Base-by-base conservation (phyloP, 2,797 vertebrate genomes). In the Enteromius trimaculatus region DNA sequence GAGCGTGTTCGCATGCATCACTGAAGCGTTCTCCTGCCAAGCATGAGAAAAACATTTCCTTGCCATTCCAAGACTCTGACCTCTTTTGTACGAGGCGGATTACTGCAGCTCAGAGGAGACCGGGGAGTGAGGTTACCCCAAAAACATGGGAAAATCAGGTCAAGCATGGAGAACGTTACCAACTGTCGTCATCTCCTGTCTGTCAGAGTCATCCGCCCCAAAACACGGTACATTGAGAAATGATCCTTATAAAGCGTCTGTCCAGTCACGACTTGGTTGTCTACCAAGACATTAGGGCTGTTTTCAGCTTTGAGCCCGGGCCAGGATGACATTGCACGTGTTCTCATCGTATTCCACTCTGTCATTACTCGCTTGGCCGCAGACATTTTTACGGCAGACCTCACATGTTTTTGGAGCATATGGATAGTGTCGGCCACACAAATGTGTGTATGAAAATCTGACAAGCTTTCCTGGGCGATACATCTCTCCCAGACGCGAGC, bases 1-100 rank as follows among this genome's bases (percentile, higher is more conserved):
- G 65, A 23, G 23, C 11, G 23, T 26, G 79, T 69, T 79, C 66
- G 39, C 51, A 85, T 29, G 77, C 85, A 81, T 81, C 80, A 78
- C 55, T 77, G 29, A 42, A 81, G 21, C 5, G 44, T 84, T 84
- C 84, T 85, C 87, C n/a, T 74, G 58, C 74, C 53, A 84, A 65
- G 68, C 80, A 83, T 77, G 79, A 86, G 66, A 81, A 77, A 84
- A 81, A 62, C 80, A 83, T 87, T 85, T 87, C 74, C 65, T 78
- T 7, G 49, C 62, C 75, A 82, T 82, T 87, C 82, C 72, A 86
- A 70, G 81, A 79, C 66, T 39, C 66, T 81, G 82, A 78, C 29
- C 69, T 84, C 62, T 58, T 83, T 83, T 85, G 64, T 77, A 49
- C 49, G 53, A 55, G 72, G 68, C 3, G 29, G n/a, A 85, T 80